Evolutionary conservation across 2,797 vertebrate species (phyloP).

Genomic region (Melanogrammus aeglefinus): DNA sequence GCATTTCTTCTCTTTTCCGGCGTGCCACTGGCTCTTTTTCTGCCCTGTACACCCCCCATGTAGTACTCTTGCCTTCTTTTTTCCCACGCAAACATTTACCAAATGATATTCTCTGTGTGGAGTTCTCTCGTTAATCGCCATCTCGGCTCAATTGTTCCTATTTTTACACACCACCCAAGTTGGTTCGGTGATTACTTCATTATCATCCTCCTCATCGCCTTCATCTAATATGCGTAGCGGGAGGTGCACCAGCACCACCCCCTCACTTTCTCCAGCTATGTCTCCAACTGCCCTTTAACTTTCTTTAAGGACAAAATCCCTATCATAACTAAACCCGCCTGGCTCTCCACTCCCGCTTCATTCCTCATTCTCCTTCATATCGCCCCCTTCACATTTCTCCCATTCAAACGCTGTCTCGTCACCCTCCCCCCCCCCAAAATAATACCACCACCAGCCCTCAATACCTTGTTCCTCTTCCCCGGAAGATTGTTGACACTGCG

Average conservation of each 20-base stretch:
- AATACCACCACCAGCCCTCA: not conserved
- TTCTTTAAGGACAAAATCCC: conserved; percentile 2
- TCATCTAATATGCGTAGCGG: not conserved
- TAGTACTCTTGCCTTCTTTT: not conserved
- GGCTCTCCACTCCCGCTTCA: not conserved
- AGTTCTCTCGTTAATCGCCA: conserved; percentile 9
- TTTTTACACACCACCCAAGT: not conserved
- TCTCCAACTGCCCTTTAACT: conserved; percentile 5
- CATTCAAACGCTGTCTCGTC: not conserved
- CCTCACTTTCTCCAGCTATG: not conserved
- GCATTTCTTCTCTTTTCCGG: not conserved
- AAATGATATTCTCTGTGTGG: not conserved
- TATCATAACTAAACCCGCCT: not conserved
- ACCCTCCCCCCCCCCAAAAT: not conserved
- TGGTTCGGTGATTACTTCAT: not conserved
- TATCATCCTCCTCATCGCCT: not conserved
- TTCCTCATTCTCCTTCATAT: conserved; percentile 2
- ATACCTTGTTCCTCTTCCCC: not conserved
- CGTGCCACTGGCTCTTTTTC: not conserved
- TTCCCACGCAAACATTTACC: not conserved
- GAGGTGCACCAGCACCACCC: not conserved
- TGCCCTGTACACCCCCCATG: no score
- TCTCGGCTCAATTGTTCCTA: not conserved
- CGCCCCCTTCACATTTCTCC: not conserved
- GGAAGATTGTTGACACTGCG: not conserved